A percentile compares a stretch with the other conserved stretches of the same genome.
Evolutionary conservation across 2,113 vertebrate genomes (phyloP).

Genomic region (Ammospiza caudacuta): DNA sequence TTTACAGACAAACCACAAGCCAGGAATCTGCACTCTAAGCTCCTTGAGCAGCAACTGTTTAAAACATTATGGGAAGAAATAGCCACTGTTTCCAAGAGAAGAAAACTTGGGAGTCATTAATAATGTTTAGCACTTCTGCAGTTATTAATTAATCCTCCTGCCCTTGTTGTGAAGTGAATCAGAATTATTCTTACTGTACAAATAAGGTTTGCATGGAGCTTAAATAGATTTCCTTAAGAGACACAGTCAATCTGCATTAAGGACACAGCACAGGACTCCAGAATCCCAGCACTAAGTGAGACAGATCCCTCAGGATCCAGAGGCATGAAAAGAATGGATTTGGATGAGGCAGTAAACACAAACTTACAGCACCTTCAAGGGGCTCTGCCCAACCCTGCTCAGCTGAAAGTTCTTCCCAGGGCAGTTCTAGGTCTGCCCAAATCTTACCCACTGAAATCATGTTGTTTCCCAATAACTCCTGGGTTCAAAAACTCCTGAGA

Average conservation of each 20-base stretch:
- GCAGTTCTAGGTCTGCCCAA: neutral
- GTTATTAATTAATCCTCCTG: conserved; percentile 20
- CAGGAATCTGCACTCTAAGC: conserved; percentile 66
- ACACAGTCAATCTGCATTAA: neutral
- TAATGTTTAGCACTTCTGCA: conserved; percentile 28
- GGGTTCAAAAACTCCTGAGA: neutral
- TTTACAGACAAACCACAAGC: conserved; percentile 56
- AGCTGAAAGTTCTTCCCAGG: neutral
- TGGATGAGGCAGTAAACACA: neutral
- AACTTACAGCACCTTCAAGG: neutral
- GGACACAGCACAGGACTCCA: neutral
- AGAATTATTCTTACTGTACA: neutral
- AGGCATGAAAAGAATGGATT: neutral
- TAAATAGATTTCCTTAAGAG: neutral
- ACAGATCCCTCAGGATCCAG: neutral
- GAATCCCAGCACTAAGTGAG: neutral
- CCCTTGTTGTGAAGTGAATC: neutral
- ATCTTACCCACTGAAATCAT: neutral
- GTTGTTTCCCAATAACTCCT: neutral
- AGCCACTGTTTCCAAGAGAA: conserved; percentile 51
- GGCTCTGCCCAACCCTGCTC: neutral
- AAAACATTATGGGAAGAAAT: conserved; percentile 61
- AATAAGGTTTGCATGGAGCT: neutral
- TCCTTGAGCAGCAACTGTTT: conserved; percentile 62
- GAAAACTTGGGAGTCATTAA: conserved; percentile 50